Evolutionary conservation across 2,113 vertebrate species (phyloP).

Genomic region (Cynopterus brachyotis): DNA sequence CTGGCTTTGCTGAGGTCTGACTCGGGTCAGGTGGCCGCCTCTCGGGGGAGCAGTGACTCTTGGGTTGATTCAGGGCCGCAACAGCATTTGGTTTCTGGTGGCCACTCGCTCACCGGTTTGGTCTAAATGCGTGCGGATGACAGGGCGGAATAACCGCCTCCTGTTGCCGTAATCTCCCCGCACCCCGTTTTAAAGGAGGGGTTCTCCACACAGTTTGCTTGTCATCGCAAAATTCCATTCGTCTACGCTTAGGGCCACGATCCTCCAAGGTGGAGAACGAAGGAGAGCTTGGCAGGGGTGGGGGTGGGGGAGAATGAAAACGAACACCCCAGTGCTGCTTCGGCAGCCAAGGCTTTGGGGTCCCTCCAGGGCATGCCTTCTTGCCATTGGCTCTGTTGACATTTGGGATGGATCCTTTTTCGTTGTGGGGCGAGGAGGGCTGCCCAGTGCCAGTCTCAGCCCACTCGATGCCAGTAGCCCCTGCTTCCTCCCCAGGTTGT

Average conservation of each 20-base stretch:
- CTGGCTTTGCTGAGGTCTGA: not conserved
- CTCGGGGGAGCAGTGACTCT: not conserved
- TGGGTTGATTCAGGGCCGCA: not conserved
- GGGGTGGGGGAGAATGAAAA: not conserved
- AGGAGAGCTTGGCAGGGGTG: not conserved
- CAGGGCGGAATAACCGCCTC: fast-evolving
- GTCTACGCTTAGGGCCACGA: not conserved
- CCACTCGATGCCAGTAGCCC: too few species aligned
- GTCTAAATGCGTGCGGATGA: not conserved
- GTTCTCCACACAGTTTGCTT: not conserved
- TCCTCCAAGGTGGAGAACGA: not conserved
- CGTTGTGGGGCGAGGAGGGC: not conserved
- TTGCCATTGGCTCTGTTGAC: fast-evolving
- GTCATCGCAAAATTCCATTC: not conserved
- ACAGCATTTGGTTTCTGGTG: not conserved
- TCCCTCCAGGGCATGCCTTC: not conserved
- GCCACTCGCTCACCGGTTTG: not conserved
- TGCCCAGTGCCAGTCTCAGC: not conserved
- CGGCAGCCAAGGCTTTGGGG: not conserved
- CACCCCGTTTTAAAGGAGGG: not conserved
- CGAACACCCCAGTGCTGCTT: not conserved
- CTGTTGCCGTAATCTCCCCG: too few species aligned
- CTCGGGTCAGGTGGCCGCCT: not conserved
- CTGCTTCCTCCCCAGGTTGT: fast-evolving
- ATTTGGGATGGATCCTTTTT: not conserved